Percentiles rank a stretch among this genome's conserved stretches.
phyloP scores from a whole-genome alignment of 2,797 vertebrate species.

The Tadarida brasiliensis region DNA sequence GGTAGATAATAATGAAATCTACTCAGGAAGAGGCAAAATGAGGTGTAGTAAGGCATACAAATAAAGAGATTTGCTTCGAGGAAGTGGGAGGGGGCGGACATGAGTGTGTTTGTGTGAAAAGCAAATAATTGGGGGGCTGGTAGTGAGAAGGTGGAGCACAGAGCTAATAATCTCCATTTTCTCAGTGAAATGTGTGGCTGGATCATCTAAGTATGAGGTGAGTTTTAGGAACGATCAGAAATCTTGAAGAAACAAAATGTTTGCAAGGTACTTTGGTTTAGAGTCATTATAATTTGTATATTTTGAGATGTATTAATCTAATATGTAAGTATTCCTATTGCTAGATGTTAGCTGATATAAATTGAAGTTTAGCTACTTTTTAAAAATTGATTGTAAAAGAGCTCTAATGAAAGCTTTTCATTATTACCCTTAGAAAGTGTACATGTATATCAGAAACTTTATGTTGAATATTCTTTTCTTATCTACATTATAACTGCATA shows the following conservation, averaged over 20 bases:
- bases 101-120: slow-evolving; percentile 1
- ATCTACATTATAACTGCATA: not conserved
- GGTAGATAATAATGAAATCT: not conserved
- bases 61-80: not conserved
- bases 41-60: not conserved
- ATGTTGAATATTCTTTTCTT: not conserved
- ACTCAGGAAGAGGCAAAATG: not conserved
- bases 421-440: not conserved
- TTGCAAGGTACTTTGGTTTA: not conserved
- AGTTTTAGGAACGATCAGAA: not conserved
- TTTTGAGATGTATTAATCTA: not conserved
- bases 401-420: not conserved
- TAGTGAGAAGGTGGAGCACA: not conserved
- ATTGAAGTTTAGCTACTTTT: not conserved
- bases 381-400: not conserved
- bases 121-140: not conserved
- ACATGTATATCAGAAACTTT: slow-evolving; percentile 7
- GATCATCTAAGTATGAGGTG: not conserved
- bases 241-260: slow-evolving; percentile 20
- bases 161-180: not conserved
- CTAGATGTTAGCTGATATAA: not conserved
- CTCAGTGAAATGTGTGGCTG: not conserved
- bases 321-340: not conserved
- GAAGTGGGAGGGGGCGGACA: not conserved
- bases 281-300: not conserved